These are phyloP conservation scores for Gorilla gorilla DNA, from an alignment of 2,113 vertebrate species.

Conservation along the genomic window DNA sequence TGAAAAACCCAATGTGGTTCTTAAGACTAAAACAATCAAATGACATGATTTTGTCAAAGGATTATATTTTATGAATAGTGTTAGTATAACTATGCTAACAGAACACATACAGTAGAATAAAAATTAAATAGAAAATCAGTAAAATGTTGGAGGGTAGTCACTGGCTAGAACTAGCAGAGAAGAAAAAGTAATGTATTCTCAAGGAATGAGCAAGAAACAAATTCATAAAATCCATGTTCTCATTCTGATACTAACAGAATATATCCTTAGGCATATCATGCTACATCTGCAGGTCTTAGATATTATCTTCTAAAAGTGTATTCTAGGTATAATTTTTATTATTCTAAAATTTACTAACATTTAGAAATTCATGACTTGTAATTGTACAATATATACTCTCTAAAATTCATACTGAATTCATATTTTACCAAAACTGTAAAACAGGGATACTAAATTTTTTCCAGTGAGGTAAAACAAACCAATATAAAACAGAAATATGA, in stretches of 20 bases:
- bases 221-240: neutral
- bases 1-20: neutral
- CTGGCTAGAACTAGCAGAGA: neutral
- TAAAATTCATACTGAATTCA: neutral
- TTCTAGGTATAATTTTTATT: neutral
- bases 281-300: neutral
- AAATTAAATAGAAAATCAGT: neutral
- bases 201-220: neutral
- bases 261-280: neutral
- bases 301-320: neutral
- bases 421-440: neutral
- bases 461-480: neutral
- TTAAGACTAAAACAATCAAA: neutral
- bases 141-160: neutral
- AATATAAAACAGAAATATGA: neutral
- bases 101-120: neutral
- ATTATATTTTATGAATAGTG: neutral
- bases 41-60: neutral
- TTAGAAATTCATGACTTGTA: neutral
- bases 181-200: neutral
- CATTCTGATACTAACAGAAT: neutral
- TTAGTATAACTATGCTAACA: neutral
- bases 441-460: neutral
- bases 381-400: neutral
- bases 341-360: neutral